Evolutionary conservation across 2,888 invertebrate genomes (phyloP).

Genomic region (Eutolmus rufibarbis): DNA sequence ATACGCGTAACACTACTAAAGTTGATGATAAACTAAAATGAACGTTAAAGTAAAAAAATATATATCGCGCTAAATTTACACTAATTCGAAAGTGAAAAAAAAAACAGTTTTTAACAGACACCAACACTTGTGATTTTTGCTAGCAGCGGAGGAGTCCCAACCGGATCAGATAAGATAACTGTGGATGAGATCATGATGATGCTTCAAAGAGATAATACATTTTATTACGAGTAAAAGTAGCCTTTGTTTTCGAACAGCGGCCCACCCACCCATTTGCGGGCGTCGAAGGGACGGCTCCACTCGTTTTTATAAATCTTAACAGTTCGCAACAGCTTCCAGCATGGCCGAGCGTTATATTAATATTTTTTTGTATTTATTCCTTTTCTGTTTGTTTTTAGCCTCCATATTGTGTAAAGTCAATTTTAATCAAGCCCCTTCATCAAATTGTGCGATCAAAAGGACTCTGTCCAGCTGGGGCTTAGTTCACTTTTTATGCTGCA

Average conservation of each 20-base stretch:
- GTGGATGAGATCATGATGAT: conserved; percentile 25
- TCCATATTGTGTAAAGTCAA: not conserved
- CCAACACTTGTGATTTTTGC: conserved; percentile 28
- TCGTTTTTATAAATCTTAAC: not conserved
- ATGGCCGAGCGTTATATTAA: not conserved
- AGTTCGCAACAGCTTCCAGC: not conserved
- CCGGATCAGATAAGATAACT: conserved; percentile 21
- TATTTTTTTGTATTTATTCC: not conserved
- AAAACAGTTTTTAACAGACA: conserved; percentile 21
- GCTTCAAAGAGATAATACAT: conserved; percentile 25
- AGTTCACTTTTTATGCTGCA: not conserved
- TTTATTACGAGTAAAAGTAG: conserved; percentile 31
- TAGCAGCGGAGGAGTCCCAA: not conserved
- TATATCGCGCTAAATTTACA: conserved; percentile 29
- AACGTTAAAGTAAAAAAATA: not conserved
- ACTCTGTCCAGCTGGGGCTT: not conserved
- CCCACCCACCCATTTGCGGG: conserved; percentile 21
- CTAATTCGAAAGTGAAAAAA: conserved; percentile 28
- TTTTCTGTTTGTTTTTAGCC: not conserved
- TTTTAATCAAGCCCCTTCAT: not conserved
- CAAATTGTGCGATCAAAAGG: not conserved
- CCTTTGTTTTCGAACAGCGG: conserved; percentile 16
- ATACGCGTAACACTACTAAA: not conserved
- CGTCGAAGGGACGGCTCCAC: not conserved
- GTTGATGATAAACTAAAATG: not conserved